Base-by-base conservation (phyloP, 2,888 invertebrate species). In the Myathropa florea region DNA sequence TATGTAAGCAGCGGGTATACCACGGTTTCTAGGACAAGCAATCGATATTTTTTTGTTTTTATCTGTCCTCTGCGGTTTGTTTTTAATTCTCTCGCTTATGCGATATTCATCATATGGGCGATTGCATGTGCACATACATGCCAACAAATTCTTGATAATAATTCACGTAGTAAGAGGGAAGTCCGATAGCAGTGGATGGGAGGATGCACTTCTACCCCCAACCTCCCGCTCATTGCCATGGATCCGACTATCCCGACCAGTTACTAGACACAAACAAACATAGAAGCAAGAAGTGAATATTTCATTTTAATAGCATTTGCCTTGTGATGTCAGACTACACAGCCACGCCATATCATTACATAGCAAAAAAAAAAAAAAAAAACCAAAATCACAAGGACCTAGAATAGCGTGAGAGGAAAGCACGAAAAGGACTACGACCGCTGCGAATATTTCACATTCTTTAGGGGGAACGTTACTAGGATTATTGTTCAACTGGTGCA, bases 401-500 rank as follows among this genome's bases (percentile, higher is more conserved):
- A 46, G 68, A 23, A 14, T 10, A 70, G 55, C 30, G 28, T 39
- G 36, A 46, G 12, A 33, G 28, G 26, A 30, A 63, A 30, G 26
- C 12, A 63, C 9, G 68, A 81, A 65, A 81, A 68, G 75, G 75
- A 81, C 67, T 57, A 57, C 24, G 68, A 57, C 61, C 30, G 57
- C 23, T 68, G 18, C 30, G 63, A 63, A 68, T 73, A 68, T 75
- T 63, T 68, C 68, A 75, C 63, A 64, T 68, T 81, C 73, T 59
- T 63, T 21, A 26, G 55, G 57, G 57, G 21, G 53, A 80, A 72
- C 72, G 80, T 67, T 80, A 64, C 63, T 70, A 14, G 81, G 75
- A 81, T 81, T 75, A 81, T 75, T 81, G 75, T 75, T 81, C 81
- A 81, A 81, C 79, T 79, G 83, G 73, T 79, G 75, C 79, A 84